Evolutionary conservation across 2,113 vertebrate species (phyloP), one percentile per base, ranked within the genome.

Genomic region (Perccottus glenii): DNA sequence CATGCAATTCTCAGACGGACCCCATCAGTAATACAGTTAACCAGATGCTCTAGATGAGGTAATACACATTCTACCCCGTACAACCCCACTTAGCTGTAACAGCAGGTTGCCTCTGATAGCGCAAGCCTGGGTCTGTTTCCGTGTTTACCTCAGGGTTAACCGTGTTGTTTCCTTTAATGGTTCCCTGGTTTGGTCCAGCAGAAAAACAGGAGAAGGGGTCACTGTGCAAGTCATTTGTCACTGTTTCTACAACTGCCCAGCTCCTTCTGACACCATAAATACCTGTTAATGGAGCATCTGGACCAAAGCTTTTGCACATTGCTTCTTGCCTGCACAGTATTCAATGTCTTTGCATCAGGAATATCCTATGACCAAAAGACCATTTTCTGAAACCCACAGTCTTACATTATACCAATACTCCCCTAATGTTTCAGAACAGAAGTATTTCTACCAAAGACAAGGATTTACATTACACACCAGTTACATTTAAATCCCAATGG

Each of bases 201-300:
- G 85, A 77, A 75, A 81, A 49, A 75, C 74, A 77, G 46, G 8
- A 15, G 47, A 77, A 57, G 67, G 75, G 74, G 79, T 66, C 56
- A 15, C 45, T 47, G 82, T 58, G 70, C 11, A 49, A 73, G 60
- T 44, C 48, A 87, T 86, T 83, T 89, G 82, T 89, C 81, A 86
- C 67, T 12, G 27, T 60, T 65, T 51, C 67, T 80, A 58, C 56
- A 49, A 71, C 57, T 32, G 59, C 57, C 43, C 57, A 72, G 78
- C 74, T 79, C 68, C 64, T 32, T 19, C 70, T 85, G 75, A 86
- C 80, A 80, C 69, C 64, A 27, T 85, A 85, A 87, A 81, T 78
- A 80, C 82, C 70, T 76, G 61, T 82, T 85, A 85, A 86, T 83
- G 60, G 83, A 65, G 84, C 85, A 86, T 85, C 77, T 86, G 85